These are phyloP conservation scores for Phaonia tiefii DNA, from an alignment of 2,888 invertebrate genomes.

Conservation along the genomic window DNA sequence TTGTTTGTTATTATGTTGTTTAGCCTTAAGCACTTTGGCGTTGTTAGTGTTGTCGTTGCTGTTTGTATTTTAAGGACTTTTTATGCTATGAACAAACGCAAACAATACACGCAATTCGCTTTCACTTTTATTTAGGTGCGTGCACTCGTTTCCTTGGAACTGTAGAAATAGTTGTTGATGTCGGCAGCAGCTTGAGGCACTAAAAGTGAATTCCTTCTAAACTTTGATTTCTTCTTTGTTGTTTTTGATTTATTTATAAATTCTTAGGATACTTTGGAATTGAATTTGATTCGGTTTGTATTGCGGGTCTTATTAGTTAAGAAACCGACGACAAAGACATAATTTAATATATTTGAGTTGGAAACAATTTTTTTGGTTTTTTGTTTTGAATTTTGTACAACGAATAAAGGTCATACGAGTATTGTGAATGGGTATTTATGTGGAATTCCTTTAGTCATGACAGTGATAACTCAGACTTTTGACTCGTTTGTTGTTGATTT, in stretches of 20 bases:
- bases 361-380: slow-evolving; percentile 15
- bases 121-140: slow-evolving; percentile 29
- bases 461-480: slow-evolving; percentile 51
- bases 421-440: neutral
- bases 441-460: slow-evolving; percentile 22
- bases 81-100: slow-evolving; percentile 1
- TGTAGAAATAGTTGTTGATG: slow-evolving; percentile 42
- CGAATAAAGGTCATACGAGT: neutral
- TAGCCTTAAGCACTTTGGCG: slow-evolving; percentile 29
- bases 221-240: slow-evolving; percentile 7
- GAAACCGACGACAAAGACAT: neutral
- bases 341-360: slow-evolving; percentile 31
- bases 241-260: slow-evolving; percentile 14
- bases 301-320: too few relatives aligned
- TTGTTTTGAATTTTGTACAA: slow-evolving; percentile 11
- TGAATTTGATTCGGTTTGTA: slow-evolving; percentile 1
- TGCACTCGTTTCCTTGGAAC: slow-evolving; percentile 11
- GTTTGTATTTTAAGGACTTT: slow-evolving; percentile 16
- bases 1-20: slow-evolving; percentile 22
- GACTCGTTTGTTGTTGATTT: slow-evolving; percentile 7
- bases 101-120: neutral
- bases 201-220: slow-evolving; percentile 34
- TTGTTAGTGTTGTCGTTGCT: neutral
- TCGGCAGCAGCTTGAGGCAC: slow-evolving; percentile 37
- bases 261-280: neutral